Evolutionary conservation across 2,113 vertebrate species (phyloP).

Genomic region (Catharus fuscescens): DNA sequence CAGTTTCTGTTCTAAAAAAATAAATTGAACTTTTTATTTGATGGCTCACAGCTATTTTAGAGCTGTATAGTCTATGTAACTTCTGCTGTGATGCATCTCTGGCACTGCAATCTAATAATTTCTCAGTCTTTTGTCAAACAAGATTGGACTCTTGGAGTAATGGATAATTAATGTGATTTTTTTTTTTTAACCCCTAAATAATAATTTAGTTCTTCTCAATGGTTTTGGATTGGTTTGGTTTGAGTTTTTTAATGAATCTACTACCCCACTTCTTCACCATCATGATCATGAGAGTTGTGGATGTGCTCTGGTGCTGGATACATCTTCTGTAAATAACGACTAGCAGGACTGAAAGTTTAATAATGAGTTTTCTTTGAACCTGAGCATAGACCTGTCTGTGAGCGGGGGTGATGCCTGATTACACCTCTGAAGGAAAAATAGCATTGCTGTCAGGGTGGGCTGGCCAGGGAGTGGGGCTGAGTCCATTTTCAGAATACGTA

Average conservation of each 20-base stretch:
- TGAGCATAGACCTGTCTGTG: background rate
- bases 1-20: background rate
- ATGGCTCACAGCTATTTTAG: background rate
- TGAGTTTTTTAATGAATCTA: background rate
- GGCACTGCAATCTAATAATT: background rate
- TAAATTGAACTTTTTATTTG: background rate
- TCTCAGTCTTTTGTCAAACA: background rate
- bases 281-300: background rate
- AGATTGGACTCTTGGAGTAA: background rate
- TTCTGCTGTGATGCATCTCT: background rate
- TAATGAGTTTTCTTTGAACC: background rate
- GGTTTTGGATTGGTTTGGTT: background rate
- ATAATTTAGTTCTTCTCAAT: background rate
- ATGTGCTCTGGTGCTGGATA: background rate
- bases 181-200: background rate
- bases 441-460: background rate
- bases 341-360: background rate
- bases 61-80: background rate
- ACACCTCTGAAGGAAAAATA: background rate
- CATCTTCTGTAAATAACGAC: background rate
- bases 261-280: background rate
- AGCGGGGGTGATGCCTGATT: background rate
- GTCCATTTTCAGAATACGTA: fast-evolving
- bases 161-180: background rate
- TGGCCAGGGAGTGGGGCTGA: background rate